Evolutionary conservation across 2,113 vertebrate genomes (phyloP), one percentile per base, ranked within the genome.

Genomic region (Gallinago jamesoni): DNA sequence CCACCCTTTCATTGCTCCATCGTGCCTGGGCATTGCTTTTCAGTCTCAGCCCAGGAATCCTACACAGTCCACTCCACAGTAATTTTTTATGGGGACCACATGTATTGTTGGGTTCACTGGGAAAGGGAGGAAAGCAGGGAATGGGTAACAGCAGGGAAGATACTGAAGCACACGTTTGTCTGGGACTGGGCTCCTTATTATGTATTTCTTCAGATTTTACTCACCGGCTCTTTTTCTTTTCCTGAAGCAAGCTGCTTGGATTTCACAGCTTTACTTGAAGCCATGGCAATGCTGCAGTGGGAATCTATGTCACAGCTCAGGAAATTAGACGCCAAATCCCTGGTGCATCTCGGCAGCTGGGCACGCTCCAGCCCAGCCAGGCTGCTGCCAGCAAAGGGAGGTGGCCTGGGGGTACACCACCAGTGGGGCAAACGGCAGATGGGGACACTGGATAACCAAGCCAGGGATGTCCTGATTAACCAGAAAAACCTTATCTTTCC

Each of bases 371-470:
- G 63, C 53, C 33, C 39, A 8, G 66, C 43, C 69, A 37, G 57
- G 47, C 21, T 72, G 27, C 24, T 33, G 45, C 68, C 57, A 23
- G 47, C 9, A 57, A 31, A 35, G 17, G 2, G 1, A 43, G 19
- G 14, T 20, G 15, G 4, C 39, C 57, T 21, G 41, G 66, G 47
- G 47, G 11, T 4, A 5, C 69, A 15, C 7, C 78, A 30, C 41
- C 5, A 3, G 9, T 0, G 1, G 6, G 20, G 18, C 28, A 13
- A 56, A 37, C 0, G 7, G 52, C 4, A 6, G 31, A 7, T n/a
- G 31, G 45, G 45, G 47, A 41, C 76, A 35, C 37, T 0, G 2
- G 17, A 21, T 5, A 86, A 41, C 45, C 55, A 25, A 28, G 12
- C 23, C 14, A 30, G 19, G 22, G 45, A 28, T 30, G 16, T 67